Evolutionary conservation across 2,888 invertebrate species (phyloP), one percentile per base, ranked within the genome.

Genomic region (Prenolepis imparis): DNA sequence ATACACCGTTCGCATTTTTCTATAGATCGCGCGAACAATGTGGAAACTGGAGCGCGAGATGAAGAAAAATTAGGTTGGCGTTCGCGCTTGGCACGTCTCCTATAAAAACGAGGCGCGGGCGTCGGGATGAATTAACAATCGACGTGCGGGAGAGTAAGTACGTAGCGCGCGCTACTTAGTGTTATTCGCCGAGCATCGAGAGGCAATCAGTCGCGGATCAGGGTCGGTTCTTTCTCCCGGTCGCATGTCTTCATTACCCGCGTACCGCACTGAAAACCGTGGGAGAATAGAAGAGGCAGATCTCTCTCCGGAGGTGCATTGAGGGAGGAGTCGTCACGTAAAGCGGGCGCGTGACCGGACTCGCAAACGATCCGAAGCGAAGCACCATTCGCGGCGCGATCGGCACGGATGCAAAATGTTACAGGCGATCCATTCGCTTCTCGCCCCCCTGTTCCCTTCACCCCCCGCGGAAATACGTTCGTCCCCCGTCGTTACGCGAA

Each of bases 191-290:
- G 67, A 55, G 61, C 48, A 63, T 64, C 82, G 77, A 72, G 48
- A 39, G 84, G 88, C 90, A 91, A 90, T 90, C 87, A 91, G 87
- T 91, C 82, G 87, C 84, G 89, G 88, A 91, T 90, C 87, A 90
- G 72, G 41, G 74, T 55, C 52, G 63, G 32, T 82, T 84, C 74
- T 74, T 82, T 84, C n/a, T 84, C 78, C 75, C 78, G 36, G 66
- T 64, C 57, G 70, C 84, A 85, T 68, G 84, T 91, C 88, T 91
- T 87, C 88, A 68, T 90, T 86, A 84, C 61, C 24, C 12, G 67
- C 55, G 52, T 55, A 44, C n/a, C n/a, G 39, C 39, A 32, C 28
- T 83, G 82, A 83, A 87, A 84, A 72, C 81, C 66, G 74, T 61
- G 67, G 32, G 32, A 73, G 81, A 74, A 64, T 55, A 52, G 52